Evolutionary conservation across 64 coral and sea anemone species (phyloP).

Genomic region (Orbicella faveolata): DNA sequence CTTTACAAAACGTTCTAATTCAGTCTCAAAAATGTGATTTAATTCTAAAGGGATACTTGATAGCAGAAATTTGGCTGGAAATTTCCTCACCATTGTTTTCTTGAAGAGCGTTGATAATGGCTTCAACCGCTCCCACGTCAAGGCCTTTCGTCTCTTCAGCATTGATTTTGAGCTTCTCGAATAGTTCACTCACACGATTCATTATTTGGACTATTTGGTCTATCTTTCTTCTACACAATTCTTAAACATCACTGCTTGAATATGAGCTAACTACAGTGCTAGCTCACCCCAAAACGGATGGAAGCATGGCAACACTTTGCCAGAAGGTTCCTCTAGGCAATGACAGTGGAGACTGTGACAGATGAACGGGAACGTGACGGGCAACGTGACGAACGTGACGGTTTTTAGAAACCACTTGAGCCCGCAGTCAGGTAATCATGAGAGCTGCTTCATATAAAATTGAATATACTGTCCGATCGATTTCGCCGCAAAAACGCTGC

Average conservation of each 20-base stretch:
- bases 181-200: slow-evolving; percentile 5
- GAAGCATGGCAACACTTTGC: neutral
- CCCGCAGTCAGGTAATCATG: neutral
- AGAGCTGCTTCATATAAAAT: neutral
- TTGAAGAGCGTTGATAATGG: slow-evolving; percentile 10
- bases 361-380: neutral
- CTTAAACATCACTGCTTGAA: neutral
- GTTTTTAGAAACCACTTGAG: neutral
- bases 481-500: too few species aligned
- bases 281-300: neutral
- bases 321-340: neutral
- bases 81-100: slow-evolving; percentile 4
- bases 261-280: neutral
- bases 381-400: neutral
- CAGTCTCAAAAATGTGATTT: too few species aligned
- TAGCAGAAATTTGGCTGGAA: neutral
- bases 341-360: neutral
- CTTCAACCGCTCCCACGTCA: slow-evolving; percentile 4
- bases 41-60: neutral
- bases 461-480: neutral
- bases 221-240: neutral
- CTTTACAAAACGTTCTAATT: too few species aligned
- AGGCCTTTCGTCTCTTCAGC: neutral
- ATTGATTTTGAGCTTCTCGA: slow-evolving; percentile 7
- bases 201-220: neutral